A percentile compares a stretch with the other conserved stretches of the same genome.
Evolutionary conservation across 1,140 invertebrate genomes (phyloP).

Genomic region (Drosophila hydei): DNA sequence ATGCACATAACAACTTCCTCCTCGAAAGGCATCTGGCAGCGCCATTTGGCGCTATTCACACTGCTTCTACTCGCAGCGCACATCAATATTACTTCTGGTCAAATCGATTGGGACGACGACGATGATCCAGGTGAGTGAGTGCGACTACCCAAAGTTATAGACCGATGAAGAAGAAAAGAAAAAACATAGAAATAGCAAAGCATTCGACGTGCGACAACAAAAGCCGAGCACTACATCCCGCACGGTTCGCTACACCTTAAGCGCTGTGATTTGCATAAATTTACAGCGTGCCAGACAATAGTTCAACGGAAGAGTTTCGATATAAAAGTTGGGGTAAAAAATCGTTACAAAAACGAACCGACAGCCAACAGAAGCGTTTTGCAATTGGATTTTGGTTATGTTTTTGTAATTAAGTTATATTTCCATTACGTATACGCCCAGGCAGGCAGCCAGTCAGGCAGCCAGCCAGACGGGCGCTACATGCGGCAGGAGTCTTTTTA

Average conservation of each 20-base stretch:
- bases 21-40: slow-evolving; percentile 41
- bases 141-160: background rate
- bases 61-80: slow-evolving; percentile 66
- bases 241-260: slow-evolving; percentile 27
- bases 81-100: slow-evolving; percentile 77
- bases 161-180: background rate
- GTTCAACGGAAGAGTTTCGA: slow-evolving; percentile 36
- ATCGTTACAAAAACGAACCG: background rate
- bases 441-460: slow-evolving; percentile 10
- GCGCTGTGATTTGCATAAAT: slow-evolving; percentile 71
- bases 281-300: slow-evolving; percentile 45
- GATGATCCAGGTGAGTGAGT: slow-evolving; percentile 84
- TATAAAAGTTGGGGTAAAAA: background rate
- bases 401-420: slow-evolving; percentile 80
- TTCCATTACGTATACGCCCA: slow-evolving; percentile 67
- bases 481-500: slow-evolving; percentile 66
- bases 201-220: slow-evolving; percentile 50
- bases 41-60: slow-evolving; percentile 63
- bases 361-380: slow-evolving; percentile 51
- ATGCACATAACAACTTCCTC: slow-evolving; percentile 63
- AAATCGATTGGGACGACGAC: slow-evolving; percentile 84
- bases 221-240: slow-evolving; percentile 39
- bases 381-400: slow-evolving; percentile 73
- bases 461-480: slow-evolving; percentile 3
- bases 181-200: slow-evolving; percentile 27